A percentile compares a stretch with the other conserved stretches of the same genome.
Conservation (phyloP, 2,113 vertebrate species). For the Misgurnus mizolepis region DNA sequence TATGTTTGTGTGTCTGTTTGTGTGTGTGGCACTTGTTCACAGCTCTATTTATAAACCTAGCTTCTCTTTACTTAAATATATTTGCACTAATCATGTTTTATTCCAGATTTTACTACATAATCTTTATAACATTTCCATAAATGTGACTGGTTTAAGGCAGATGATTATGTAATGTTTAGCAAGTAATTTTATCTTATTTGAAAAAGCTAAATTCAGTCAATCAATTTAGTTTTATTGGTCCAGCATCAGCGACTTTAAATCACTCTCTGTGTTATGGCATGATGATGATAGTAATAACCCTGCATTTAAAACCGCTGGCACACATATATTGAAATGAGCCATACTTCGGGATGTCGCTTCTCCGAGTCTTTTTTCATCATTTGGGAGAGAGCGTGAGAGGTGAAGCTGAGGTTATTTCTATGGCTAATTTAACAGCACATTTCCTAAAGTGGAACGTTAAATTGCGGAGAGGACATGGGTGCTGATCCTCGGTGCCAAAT, state of each 20-base stretch:
- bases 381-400: slow-evolving; percentile 47
- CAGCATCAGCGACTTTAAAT: neutral
- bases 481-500: slow-evolving; percentile 61
- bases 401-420: slow-evolving; percentile 59
- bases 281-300: slow-evolving; percentile 21
- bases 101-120: neutral
- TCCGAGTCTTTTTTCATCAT: slow-evolving; percentile 52
- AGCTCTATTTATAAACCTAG: slow-evolving; percentile 6
- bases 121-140: neutral
- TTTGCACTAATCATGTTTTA: too few species aligned
- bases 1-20: neutral
- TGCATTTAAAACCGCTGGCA: slow-evolving; percentile 26
- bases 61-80: neutral
- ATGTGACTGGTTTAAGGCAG: neutral
- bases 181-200: slow-evolving; percentile 24
- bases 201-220: neutral
- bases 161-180: neutral
- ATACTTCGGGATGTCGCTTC: slow-evolving; percentile 49
- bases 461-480: slow-evolving; percentile 35
- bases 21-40: neutral
- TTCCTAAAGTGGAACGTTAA: slow-evolving; percentile 59
- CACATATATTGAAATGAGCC: slow-evolving; percentile 39
- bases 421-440: slow-evolving; percentile 65
- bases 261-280: slow-evolving; percentile 8
- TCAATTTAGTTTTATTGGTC: neutral